These are phyloP conservation scores for Incurvaria masculella DNA, from an alignment of 2,888 invertebrate species.

Conservation along the genomic window DNA sequence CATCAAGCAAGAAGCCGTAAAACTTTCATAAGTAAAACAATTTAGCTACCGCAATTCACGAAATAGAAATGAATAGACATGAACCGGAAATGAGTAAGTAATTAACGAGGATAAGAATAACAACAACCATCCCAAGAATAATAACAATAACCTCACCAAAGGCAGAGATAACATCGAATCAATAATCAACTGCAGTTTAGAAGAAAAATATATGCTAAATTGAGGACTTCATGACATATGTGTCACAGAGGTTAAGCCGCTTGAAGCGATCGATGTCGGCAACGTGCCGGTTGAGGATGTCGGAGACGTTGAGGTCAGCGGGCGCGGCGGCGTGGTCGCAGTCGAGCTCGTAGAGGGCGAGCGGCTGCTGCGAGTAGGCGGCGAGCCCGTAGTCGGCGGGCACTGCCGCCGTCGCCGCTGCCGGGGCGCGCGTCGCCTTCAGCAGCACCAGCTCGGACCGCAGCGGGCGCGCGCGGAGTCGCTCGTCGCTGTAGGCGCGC, in stretches of 20 bases:
- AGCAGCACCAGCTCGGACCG: conserved; percentile 24
- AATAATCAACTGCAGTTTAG: too few relatives aligned
- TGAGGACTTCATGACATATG: conserved; percentile 15
- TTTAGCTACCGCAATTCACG: too few relatives aligned
- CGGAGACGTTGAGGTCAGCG: conserved; percentile 22
- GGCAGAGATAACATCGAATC: too few relatives aligned
- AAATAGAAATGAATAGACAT: too few relatives aligned
- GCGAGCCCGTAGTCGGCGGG: conserved; percentile 14
- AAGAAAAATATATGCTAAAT: too few relatives aligned
- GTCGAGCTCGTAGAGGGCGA: conserved; percentile 20
- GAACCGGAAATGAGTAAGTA: too few relatives aligned
- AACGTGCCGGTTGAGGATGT: conserved; percentile 27
- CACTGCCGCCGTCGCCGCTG: background rate
- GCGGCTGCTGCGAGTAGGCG: conserved; percentile 20
- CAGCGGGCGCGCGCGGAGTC: conserved; percentile 14
- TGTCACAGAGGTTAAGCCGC: conserved; percentile 27
- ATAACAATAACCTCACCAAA: too few relatives aligned
- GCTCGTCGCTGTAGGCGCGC: conserved; percentile 14
- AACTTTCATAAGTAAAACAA: too few relatives aligned
- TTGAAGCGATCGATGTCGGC: conserved; percentile 22
- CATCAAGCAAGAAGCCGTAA: too few relatives aligned
- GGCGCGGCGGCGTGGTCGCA: conserved; percentile 19
- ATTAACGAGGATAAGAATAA: too few relatives aligned
- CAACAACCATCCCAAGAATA: too few relatives aligned
- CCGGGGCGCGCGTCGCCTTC: conserved; percentile 12